Conservation (phyloP, 2,797 vertebrate genomes). For the Arctocebus calabarensis region DNA sequence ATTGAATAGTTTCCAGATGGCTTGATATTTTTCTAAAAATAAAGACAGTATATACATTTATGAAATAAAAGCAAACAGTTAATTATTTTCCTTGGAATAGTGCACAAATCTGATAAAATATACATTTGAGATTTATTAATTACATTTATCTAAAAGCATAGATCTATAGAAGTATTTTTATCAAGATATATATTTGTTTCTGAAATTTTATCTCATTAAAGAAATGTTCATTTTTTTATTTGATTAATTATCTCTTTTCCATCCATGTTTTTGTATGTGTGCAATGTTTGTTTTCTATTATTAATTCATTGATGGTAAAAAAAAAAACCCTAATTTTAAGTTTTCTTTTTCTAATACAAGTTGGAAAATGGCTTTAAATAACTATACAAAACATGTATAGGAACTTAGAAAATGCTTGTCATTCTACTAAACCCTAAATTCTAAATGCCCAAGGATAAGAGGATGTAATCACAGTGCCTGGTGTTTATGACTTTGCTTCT, state of each 20-base stretch:
- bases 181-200: not conserved
- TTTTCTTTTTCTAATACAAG: not conserved
- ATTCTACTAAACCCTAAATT: not conserved
- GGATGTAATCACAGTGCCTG: not conserved
- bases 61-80: conserved; percentile 57
- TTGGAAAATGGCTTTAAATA: not conserved
- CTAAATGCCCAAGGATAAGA: not conserved
- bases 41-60: conserved; percentile 45
- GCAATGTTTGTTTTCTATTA: not conserved
- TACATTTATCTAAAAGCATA: conserved; percentile 16
- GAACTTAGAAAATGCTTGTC: not conserved
- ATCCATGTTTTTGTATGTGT: not conserved
- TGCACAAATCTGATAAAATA: conserved; percentile 51
- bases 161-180: not conserved
- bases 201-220: conserved; percentile 36
- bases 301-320: not conserved
- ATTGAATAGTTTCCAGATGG: conserved; percentile 73
- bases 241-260: conserved; percentile 13
- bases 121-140: conserved; percentile 33
- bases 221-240: not conserved
- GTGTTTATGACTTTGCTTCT: not conserved
- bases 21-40: conserved; percentile 58
- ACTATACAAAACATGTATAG: too few relatives aligned
- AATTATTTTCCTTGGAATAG: conserved; percentile 51
- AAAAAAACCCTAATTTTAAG: not conserved